These are phyloP conservation scores for Eumaeus atala DNA, from an alignment of 1,140 invertebrate species.

Conservation along the genomic window DNA sequence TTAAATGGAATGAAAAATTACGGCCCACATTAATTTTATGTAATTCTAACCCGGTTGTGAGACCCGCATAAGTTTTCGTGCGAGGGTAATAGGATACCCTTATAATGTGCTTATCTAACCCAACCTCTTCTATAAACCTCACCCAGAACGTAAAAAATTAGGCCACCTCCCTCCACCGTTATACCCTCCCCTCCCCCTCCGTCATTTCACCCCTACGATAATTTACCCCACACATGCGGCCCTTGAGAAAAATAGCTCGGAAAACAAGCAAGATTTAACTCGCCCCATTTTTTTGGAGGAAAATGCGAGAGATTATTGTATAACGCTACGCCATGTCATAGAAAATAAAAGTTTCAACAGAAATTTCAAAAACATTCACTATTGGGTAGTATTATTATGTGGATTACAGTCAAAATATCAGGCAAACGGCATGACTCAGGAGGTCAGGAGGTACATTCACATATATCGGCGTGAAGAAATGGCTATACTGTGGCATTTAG, in stretches of 20 bases:
- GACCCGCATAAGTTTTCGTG: slow-evolving; percentile 21
- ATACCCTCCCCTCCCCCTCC: slow-evolving; percentile 14
- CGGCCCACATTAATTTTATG: neutral
- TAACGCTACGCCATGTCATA: neutral
- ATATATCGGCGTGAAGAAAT: no score
- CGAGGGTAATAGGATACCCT: slow-evolving; percentile 23
- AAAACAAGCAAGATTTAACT: slow-evolving; percentile 65
- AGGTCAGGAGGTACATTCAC: no score
- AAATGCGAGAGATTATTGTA: neutral
- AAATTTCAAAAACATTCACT: no score
- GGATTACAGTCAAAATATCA: no score
- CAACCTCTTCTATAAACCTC: slow-evolving; percentile 46
- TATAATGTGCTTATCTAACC: slow-evolving; percentile 33
- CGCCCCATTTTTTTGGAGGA: slow-evolving; percentile 35
- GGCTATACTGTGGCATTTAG: no score
- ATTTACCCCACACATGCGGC: slow-evolving; percentile 52
- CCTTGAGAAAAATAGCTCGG: slow-evolving; percentile 72
- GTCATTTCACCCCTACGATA: slow-evolving; percentile 40
- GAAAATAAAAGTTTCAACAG: no score
- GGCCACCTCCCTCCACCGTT: slow-evolving; percentile 38
- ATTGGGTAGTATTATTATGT: no score
- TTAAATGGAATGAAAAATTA: no score
- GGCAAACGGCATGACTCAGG: no score
- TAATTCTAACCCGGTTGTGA: slow-evolving; percentile 12
- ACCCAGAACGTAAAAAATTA: slow-evolving; percentile 50